These are phyloP conservation scores for Perithous albicinctus DNA, from an alignment of 2,888 invertebrate genomes.

Conservation along the genomic window DNA sequence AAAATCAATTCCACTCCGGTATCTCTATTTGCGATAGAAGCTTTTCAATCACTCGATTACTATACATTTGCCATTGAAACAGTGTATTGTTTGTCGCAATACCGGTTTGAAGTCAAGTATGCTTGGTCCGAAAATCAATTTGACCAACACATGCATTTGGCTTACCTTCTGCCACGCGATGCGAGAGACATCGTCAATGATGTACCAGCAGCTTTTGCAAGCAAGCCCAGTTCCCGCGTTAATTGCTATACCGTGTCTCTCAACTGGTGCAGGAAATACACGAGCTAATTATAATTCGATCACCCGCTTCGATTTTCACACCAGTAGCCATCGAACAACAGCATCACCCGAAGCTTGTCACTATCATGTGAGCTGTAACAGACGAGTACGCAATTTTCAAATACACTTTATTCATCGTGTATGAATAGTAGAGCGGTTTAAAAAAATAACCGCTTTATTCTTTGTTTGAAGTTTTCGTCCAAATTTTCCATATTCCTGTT, in stretches of 20 bases:
- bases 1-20: conserved; percentile 36
- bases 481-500: too few species aligned
- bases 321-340: not conserved
- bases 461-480: too few species aligned
- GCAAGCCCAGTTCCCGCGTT: conserved; percentile 39
- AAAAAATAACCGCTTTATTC: too few species aligned
- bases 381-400: not conserved
- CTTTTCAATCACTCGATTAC: conserved; percentile 28
- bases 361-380: not conserved
- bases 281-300: conserved; percentile 58
- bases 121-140: conserved; percentile 56
- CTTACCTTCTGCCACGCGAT: conserved; percentile 42
- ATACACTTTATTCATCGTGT: not conserved
- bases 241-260: conserved; percentile 47
- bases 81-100: conserved; percentile 42
- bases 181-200: conserved; percentile 21
- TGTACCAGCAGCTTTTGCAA: conserved; percentile 31
- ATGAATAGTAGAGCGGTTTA: too few species aligned
- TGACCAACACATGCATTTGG: conserved; percentile 41
- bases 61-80: not conserved
- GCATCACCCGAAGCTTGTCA: not conserved
- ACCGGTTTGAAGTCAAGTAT: conserved; percentile 2
- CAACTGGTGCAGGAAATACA: conserved; percentile 48
- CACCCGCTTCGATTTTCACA: conserved; percentile 47
- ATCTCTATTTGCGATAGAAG: not conserved